phyloP scores from a whole-genome alignment of 2,113 vertebrate species.

The Pyrgilauda ruficollis region DNA sequence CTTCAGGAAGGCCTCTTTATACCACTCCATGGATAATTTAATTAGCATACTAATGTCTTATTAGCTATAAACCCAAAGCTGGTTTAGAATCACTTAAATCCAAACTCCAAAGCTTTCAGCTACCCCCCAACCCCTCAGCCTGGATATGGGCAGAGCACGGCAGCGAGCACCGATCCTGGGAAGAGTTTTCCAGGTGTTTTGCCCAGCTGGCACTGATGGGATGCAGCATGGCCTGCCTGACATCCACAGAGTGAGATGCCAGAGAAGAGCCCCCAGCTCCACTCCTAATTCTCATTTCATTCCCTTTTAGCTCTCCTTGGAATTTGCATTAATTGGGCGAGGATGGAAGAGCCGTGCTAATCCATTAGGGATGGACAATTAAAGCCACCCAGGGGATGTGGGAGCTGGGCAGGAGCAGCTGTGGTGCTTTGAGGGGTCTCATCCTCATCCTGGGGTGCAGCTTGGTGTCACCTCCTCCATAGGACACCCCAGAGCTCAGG shows the following conservation, averaged over 20 bases:
- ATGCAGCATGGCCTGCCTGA: not conserved
- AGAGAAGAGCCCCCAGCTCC: not conserved
- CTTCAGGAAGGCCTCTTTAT: constrained; percentile 71
- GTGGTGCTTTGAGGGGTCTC: not conserved
- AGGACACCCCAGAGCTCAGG: not conserved
- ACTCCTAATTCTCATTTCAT: not conserved
- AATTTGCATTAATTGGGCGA: constrained; percentile 18
- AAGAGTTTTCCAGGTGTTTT: not conserved
- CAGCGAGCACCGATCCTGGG: accelerated
- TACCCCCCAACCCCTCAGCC: not conserved
- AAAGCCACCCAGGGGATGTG: not conserved
- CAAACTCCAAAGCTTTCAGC: constrained; percentile 48
- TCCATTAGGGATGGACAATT: not conserved
- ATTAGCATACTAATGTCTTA: constrained; percentile 73
- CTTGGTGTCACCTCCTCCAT: not conserved
- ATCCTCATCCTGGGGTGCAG: accelerated
- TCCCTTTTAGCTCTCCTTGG: not conserved
- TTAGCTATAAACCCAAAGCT: constrained; percentile 66
- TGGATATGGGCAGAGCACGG: not conserved
- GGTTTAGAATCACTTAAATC: constrained; percentile 65
- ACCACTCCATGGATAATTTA: constrained; percentile 73
- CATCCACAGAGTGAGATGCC: accelerated
- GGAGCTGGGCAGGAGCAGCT: not conserved
- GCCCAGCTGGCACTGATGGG: accelerated
- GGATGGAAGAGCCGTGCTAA: not conserved